phyloP scores from a whole-genome alignment of 2,888 invertebrate genomes.

The Lacanobia oleracea region DNA sequence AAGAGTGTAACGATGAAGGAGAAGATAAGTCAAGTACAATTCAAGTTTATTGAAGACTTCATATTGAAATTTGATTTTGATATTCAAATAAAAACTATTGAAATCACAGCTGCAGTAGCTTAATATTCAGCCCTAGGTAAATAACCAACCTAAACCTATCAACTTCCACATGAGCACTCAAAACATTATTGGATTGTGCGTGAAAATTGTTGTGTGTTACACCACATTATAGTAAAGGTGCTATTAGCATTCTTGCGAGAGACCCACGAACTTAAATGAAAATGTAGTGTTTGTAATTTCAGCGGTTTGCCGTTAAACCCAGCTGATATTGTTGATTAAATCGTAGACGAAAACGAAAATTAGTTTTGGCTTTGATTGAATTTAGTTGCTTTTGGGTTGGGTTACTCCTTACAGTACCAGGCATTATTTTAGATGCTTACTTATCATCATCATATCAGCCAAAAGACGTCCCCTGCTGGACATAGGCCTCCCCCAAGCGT shows the following conservation, averaged over 20 bases:
- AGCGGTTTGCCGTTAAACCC: slow-evolving; percentile 43
- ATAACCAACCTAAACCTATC: not conserved
- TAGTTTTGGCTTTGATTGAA: slow-evolving; percentile 22
- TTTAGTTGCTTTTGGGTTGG: not conserved
- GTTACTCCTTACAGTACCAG: not conserved
- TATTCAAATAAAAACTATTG: too few species aligned
- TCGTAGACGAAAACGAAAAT: slow-evolving; percentile 23
- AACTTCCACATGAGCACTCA: slow-evolving; percentile 5
- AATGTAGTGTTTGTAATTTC: slow-evolving; percentile 55
- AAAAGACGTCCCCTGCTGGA: too few species aligned
- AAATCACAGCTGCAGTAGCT: not conserved
- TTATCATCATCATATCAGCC: too few species aligned
- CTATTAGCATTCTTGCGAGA: slow-evolving; percentile 51
- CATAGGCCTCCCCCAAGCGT: too few species aligned
- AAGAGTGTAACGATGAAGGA: too few species aligned
- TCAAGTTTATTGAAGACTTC: too few species aligned
- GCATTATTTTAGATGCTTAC: too few species aligned
- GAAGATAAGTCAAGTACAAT: too few species aligned
- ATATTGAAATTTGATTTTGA: too few species aligned
- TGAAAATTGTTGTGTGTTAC: slow-evolving; percentile 31
- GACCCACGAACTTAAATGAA: slow-evolving; percentile 45
- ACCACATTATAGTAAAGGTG: slow-evolving; percentile 19
- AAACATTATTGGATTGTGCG: slow-evolving; percentile 40
- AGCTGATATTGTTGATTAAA: slow-evolving; percentile 44
- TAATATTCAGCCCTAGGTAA: not conserved